A percentile compares a stretch with the other conserved stretches of the same genome.
phyloP scores from a whole-genome alignment of 2,888 invertebrate species.

The Hydrotaea diabolus region DNA sequence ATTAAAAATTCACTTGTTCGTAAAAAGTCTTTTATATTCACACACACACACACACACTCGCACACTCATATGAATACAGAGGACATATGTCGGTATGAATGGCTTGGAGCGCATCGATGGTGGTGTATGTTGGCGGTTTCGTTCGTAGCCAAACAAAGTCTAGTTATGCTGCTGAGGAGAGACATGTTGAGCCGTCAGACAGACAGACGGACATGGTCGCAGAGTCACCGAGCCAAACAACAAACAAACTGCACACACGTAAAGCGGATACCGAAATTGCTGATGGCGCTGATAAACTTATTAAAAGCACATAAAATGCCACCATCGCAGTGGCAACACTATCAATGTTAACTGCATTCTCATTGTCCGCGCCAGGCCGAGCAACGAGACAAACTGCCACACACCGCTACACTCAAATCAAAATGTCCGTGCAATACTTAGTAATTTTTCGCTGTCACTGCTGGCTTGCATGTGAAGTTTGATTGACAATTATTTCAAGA shows the following conservation, averaged over 20 bases:
- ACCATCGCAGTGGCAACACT: constrained; percentile 75
- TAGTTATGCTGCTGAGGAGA: constrained; percentile 31
- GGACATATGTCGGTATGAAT: constrained; percentile 29
- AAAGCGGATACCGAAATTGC: constrained; percentile 78
- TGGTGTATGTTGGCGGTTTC: constrained; percentile 16
- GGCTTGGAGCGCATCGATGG: background rate
- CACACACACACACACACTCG: constrained; percentile 2
- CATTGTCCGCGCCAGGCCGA: background rate
- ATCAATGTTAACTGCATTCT: constrained; percentile 59
- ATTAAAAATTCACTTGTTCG: constrained; percentile 66
- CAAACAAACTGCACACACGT: constrained; percentile 26
- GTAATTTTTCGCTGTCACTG: constrained; percentile 40
- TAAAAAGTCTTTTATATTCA: constrained; percentile 28
- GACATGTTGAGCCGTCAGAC: constrained; percentile 73
- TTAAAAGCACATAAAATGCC: constrained; percentile 78
- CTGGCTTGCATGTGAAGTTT: constrained; percentile 67
- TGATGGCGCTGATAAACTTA: constrained; percentile 79
- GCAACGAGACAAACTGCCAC: constrained; percentile 11
- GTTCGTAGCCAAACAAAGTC: background rate
- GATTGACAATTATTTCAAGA: constrained; percentile 71
- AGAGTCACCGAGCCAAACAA: background rate
- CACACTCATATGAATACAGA: constrained; percentile 31
- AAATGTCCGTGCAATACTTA: constrained; percentile 35
- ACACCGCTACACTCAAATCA: constrained; percentile 27
- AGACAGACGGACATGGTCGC: constrained; percentile 19